Percentiles rank a stretch among this genome's conserved stretches.
Evolutionary conservation across 2,113 vertebrate species (phyloP).

Genomic region (Ceyx margarethae): DNA sequence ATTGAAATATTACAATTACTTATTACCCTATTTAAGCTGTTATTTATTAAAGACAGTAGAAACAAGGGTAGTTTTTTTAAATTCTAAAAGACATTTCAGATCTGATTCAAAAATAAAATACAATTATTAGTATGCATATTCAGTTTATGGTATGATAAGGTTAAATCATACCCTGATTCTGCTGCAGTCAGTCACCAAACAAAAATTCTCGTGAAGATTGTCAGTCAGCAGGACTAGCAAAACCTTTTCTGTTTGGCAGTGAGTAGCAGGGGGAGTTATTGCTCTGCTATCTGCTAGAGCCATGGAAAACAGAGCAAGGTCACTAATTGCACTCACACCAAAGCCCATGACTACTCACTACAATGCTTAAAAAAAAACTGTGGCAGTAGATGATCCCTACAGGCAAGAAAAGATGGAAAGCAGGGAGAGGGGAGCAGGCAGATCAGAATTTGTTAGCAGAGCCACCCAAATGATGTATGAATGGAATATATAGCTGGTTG

Average conservation of each 20-base stretch:
- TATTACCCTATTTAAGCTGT: background rate
- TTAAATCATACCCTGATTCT: background rate
- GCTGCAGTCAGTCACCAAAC: background rate
- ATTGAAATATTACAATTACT: background rate
- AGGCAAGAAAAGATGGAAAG: background rate
- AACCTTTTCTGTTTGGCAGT: background rate
- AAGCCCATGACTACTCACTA: background rate
- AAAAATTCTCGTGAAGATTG: background rate
- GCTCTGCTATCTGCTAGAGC: background rate
- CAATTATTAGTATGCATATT: background rate
- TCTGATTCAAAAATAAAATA: background rate
- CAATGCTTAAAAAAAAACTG: background rate
- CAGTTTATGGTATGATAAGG: background rate
- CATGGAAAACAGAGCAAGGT: background rate
- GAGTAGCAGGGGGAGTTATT: background rate
- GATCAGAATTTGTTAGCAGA: background rate
- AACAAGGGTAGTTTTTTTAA: background rate
- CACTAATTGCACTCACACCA: background rate
- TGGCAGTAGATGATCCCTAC: background rate
- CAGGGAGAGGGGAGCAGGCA: background rate
- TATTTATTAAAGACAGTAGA: background rate
- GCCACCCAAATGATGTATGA: fast-evolving
- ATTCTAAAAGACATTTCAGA: background rate
- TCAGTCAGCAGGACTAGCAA: background rate
- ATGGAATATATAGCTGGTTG: fast-evolving